Percentiles rank a stretch among this genome's conserved stretches.
Evolutionary conservation across 2,888 invertebrate genomes (phyloP).

Genomic region (Callinectes sapidus): DNA sequence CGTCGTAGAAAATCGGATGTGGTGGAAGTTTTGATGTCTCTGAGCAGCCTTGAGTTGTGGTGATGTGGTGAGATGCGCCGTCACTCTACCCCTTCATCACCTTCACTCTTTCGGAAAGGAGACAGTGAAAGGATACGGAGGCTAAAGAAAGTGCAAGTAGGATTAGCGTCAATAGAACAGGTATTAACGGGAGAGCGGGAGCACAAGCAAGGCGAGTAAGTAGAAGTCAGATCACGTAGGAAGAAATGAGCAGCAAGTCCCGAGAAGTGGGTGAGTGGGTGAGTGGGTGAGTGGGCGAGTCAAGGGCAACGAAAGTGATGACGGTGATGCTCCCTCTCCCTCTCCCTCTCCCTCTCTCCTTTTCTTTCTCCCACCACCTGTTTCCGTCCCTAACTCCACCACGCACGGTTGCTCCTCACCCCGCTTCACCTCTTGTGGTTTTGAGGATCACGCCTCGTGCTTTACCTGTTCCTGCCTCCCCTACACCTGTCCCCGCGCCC

Average conservation of each 20-base stretch:
- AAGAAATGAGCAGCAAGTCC: not conserved
- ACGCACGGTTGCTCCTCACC: not conserved
- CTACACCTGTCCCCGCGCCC: constrained; percentile 8
- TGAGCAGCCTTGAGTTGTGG: not conserved
- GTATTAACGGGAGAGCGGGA: not conserved
- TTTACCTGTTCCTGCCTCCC: constrained; percentile 18
- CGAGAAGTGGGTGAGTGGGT: constrained; percentile 15
- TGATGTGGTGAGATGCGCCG: not conserved
- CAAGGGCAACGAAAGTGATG: constrained; percentile 16
- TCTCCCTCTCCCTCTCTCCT: not conserved
- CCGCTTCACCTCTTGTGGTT: constrained; percentile 21
- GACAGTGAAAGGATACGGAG: not conserved
- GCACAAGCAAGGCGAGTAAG: not conserved
- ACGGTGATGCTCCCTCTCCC: not conserved
- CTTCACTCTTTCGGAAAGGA: not conserved
- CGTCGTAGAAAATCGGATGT: not conserved
- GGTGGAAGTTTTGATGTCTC: not conserved
- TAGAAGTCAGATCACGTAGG: constrained; percentile 1
- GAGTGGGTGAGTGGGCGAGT: not conserved
- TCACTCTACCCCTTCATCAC: not conserved
- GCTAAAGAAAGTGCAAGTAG: not conserved
- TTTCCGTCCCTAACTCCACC: not conserved
- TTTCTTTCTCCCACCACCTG: not conserved
- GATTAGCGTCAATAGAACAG: not conserved
- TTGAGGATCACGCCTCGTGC: constrained; percentile 7